These are phyloP conservation scores for Chaetodon trifasciatus DNA, from an alignment of 2,797 vertebrate genomes.

Conservation along the genomic window DNA sequence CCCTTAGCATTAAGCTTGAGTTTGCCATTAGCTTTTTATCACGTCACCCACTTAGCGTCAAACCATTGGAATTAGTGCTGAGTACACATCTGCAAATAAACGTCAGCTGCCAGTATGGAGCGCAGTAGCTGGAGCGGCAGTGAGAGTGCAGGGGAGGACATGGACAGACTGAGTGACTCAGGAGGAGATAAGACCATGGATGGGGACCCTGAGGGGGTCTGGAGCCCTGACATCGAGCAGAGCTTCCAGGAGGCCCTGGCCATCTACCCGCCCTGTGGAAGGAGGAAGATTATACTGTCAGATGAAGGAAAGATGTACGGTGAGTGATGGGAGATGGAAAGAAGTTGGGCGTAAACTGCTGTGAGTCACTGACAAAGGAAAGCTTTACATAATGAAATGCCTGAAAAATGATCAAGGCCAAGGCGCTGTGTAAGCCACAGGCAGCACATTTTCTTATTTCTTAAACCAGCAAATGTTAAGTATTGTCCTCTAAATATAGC, in stretches of 20 bases:
- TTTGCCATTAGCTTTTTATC: slow-evolving; percentile 16
- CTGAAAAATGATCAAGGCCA: background rate
- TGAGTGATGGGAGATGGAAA: slow-evolving; percentile 82
- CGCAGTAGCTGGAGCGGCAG: slow-evolving; percentile 99
- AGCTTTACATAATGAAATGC: background rate
- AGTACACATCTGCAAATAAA: slow-evolving; percentile 29
- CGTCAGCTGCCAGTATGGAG: slow-evolving; percentile 91
- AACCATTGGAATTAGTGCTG: slow-evolving; percentile 13
- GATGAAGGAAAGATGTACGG: slow-evolving; percentile 99
- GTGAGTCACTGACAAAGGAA: background rate
- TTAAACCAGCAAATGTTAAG: background rate
- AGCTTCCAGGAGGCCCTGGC: slow-evolving; percentile 99
- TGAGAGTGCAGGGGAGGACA: slow-evolving; percentile 96
- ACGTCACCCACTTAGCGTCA: background rate
- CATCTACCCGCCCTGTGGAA: slow-evolving; percentile 97
- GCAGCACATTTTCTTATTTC: background rate
- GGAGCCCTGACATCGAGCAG: slow-evolving; percentile 99
- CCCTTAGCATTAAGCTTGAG: background rate
- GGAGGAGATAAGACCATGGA: slow-evolving; percentile 97
- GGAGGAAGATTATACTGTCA: slow-evolving; percentile 98
- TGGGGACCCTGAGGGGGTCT: slow-evolving; percentile 97
- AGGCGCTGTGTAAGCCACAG: too few species aligned
- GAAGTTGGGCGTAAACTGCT: background rate
- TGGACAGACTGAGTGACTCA: slow-evolving; percentile 96
- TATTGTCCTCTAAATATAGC: too few species aligned